Conservation (phyloP, 2,113 vertebrate genomes). For the Mustela nigripes region DNA sequence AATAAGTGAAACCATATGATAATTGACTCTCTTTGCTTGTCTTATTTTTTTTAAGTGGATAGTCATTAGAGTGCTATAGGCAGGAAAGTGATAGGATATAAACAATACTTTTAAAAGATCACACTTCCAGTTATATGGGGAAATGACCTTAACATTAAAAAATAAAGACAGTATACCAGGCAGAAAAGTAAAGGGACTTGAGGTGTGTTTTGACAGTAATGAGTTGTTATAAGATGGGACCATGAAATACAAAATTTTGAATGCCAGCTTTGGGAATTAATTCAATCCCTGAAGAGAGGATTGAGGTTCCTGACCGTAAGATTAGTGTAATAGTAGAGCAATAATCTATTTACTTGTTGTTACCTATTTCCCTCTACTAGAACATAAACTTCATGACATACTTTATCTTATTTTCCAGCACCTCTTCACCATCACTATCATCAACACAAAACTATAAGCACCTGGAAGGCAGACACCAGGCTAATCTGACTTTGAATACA, state of each 20-base stretch:
- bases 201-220: not conserved
- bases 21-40: not conserved
- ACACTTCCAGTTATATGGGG: not conserved
- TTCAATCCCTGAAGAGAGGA: not conserved
- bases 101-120: not conserved
- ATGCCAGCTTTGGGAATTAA: not conserved
- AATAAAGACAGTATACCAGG: not conserved
- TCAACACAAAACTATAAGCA: not conserved
- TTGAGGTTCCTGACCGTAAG: not conserved
- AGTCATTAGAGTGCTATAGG: not conserved
- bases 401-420: not conserved
- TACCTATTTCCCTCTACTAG: not conserved
- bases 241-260: not conserved
- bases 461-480: not conserved
- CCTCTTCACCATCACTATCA: not conserved
- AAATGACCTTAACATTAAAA: conserved; percentile 31
- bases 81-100: not conserved
- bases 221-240: not conserved
- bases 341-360: conserved; percentile 7
- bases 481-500: not conserved
- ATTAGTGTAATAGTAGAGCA: not conserved
- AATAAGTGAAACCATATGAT: too few relatives aligned
- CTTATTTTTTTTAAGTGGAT: not conserved
- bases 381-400: not conserved
- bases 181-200: not conserved